A percentile compares a stretch with the other conserved stretches of the same genome.
These are phyloP conservation scores for Nematostella vectensis DNA, from an alignment of 92 coral and sea anemone genomes.

Conservation along the genomic window DNA sequence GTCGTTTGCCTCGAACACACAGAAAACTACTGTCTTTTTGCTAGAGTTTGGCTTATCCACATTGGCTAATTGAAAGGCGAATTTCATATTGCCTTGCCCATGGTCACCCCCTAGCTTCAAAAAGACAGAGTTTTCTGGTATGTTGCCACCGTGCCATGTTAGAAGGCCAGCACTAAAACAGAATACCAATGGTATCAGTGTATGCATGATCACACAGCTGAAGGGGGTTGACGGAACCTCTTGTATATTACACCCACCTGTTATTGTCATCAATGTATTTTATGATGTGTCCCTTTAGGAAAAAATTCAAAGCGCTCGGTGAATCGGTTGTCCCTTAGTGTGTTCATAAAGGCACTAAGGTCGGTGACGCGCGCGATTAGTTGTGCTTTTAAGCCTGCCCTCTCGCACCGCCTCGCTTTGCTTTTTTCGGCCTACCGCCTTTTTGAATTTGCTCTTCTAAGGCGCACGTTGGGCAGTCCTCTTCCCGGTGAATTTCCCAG, in stretches of 20 bases:
- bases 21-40: slow-evolving; percentile 18
- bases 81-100: slow-evolving; percentile 16
- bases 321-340: background rate
- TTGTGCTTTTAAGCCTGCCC: background rate
- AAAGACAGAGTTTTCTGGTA: slow-evolving; percentile 5
- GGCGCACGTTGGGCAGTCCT: background rate
- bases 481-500: slow-evolving; percentile 7
- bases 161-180: slow-evolving; percentile 8
- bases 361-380: background rate
- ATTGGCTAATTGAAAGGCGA: slow-evolving; percentile 13
- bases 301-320: background rate
- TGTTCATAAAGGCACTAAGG: background rate
- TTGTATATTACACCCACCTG: background rate
- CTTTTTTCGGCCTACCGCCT: slow-evolving; percentile 3
- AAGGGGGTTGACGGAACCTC: background rate
- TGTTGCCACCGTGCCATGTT: slow-evolving; percentile 9
- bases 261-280: slow-evolving; percentile 1
- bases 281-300: background rate
- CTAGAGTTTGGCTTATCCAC: slow-evolving; percentile 9
- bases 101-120: slow-evolving; percentile 20
- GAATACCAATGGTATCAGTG: background rate
- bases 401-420: slow-evolving; percentile 2
- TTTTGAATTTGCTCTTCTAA: background rate
- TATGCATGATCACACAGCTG: background rate
- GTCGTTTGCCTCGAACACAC: slow-evolving; percentile 18